A percentile compares a stretch with the other conserved stretches of the same genome.
Evolutionary conservation across 2,113 vertebrate genomes (phyloP).

Genomic region (Ascaphus truei): DNA sequence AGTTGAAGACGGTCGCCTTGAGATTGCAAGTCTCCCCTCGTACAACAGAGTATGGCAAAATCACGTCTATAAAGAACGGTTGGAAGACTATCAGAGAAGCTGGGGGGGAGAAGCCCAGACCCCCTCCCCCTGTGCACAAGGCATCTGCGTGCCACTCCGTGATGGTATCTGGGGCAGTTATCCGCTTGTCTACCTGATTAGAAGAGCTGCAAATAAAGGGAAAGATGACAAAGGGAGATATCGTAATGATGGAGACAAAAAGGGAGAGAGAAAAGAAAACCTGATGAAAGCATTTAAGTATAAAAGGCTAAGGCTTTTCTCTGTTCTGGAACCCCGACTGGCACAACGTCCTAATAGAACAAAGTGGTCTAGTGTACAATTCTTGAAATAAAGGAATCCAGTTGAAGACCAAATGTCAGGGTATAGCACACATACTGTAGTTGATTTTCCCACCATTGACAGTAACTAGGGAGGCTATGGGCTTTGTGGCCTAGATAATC

Average conservation of each 20-base stretch:
- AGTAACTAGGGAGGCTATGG: no score
- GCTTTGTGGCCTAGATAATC: no score
- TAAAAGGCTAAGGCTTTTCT: neutral
- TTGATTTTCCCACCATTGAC: no score
- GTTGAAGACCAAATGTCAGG: no score
- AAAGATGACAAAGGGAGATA: neutral
- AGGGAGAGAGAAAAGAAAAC: neutral
- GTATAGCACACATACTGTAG: no score
- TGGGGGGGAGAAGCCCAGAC: constrained; percentile 65
- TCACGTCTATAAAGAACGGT: constrained; percentile 72
- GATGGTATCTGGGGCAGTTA: constrained; percentile 46
- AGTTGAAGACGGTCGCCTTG: constrained; percentile 70
- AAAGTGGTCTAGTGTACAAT: no score
- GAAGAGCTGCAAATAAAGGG: constrained; percentile 37
- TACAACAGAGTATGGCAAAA: constrained; percentile 64
- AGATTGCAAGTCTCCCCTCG: constrained; percentile 63
- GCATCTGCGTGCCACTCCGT: constrained; percentile 65
- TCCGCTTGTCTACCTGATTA: constrained; percentile 17
- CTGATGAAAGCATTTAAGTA: rapidly evolving
- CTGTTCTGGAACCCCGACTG: neutral
- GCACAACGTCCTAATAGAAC: no score
- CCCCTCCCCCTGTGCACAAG: constrained; percentile 63
- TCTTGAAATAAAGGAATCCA: no score
- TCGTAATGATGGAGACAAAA: rapidly evolving
- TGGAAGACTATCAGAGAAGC: constrained; percentile 58